Evolutionary conservation across 2,888 invertebrate species (phyloP), one percentile per base, ranked within the genome.

Genomic region (Drosophila anomalata): DNA sequence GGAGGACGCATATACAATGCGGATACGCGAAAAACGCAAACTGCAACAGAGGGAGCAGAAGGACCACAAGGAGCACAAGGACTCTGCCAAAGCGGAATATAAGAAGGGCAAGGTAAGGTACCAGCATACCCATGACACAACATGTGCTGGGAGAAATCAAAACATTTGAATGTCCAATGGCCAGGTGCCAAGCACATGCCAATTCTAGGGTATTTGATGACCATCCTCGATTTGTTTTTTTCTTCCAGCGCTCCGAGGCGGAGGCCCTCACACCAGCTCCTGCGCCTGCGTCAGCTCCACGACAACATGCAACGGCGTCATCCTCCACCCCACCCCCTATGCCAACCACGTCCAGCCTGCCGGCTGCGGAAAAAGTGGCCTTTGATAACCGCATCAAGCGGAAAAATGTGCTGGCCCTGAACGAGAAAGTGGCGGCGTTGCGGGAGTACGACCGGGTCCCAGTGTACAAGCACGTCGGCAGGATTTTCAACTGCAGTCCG

Each of bases 331-430:
- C 56, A 12, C 62, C 62, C 6, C 61, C 55, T 12, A 48, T 20
- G 5, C 41, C 56, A 5, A 8, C 47, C 9, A 55, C 57, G 0
- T 50, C 57, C 44, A 75, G 56, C 33, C 75, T 89, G 61, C 72
- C 79, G 22, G 61, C 79, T 0, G 54, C 82, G 24, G 89, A 89
- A 51, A 90, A 90, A 61, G 81, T 90, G 6, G 81, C 86, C 24
- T 90, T 89, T 48, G 91, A 91, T 56, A 90, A 90, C 66, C 91
- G 91, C 51, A 90, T 91, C 44, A 91, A 91, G 54, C 90, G 91
- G 0, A 91, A 91, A 63, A 91, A 91, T 76, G 90, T 91, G 2
- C 73, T 91, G 42, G 91, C 91, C 0, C 68, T 91, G 0, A 91
- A 91, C 52, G 91, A 91, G 54, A 91, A 91, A 68, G 91, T 91